Evolutionary conservation across 2,113 vertebrate genomes (phyloP), one percentile per base, ranked within the genome.

Genomic region (Reinhardtius hippoglossoides): DNA sequence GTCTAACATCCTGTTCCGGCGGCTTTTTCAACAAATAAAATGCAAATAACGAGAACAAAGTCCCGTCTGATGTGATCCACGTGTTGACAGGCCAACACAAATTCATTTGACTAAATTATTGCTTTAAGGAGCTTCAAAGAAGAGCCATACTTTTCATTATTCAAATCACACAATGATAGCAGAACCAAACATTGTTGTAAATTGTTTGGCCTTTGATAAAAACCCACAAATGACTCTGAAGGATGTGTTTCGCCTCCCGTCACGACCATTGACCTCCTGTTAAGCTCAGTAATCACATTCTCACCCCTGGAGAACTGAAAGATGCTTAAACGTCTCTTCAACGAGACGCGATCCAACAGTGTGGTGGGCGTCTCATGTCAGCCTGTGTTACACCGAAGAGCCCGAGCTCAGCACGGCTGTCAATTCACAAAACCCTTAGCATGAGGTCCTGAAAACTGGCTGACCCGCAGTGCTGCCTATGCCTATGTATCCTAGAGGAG

Each of bases 181-280:
- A 35, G 42, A 27, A 48, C 42, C 48, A 65, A 9, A 66, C 24
- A 8, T 3, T 9, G 26, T 4, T 24, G 24, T 3, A 12, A 26
- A 46, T 20, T 7, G 15, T 21, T 26, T 18, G 42, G 24, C 24
- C 16, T 31, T 66, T 26, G n/a, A 55, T 31, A 31, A 31, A 31
- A 31, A 6, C 31, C 31, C 31, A 31, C 31, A 5, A 31, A 31
- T 31, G 31, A 61, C 26, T 62, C 48, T 63, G 60, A 69, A 27
- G 62, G 61, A 57, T 52, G 68, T 21, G 20, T 6, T 73, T 54
- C 7, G 44, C 48, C 52, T 75, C 65, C 23, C 64, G 40, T 73
- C 64, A 60, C 40, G 75, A 50, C 67, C 79, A 90, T 82, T 78
- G 89, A 89, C 88, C 71, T 76, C 31, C 46, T 48, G 83, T 85